Base-by-base conservation (phyloP, 2,888 invertebrate genomes). In the Eilema depressum region DNA sequence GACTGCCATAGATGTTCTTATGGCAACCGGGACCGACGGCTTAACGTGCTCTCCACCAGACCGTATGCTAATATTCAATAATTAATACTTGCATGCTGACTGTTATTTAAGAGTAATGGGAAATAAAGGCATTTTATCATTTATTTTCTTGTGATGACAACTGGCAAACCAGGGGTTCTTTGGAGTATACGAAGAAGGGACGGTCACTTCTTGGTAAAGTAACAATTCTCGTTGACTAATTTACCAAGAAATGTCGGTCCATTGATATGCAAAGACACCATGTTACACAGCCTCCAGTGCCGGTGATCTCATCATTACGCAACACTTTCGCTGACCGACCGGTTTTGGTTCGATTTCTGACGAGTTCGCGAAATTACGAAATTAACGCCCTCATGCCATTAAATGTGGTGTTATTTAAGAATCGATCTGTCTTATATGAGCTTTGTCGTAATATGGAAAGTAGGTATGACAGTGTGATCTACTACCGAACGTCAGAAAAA, bases 251-350 rank as follows among this genome's bases (percentile, higher is more conserved):
- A 25, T 41, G 20, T 26, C 14, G 17, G 20, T 47, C 30, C 47
- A 67, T 59, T n/a, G 28, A 63, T 63, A 10, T 57, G 65, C 66
- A 61, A 37, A 61, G 37, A 62, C 56, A 61, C 12, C 26, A 23
- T 17, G 41, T 66, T 53, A 23, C 17, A 53, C 41, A 59, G 59
- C 37, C 33, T 30, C 65, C 41, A 63, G 30, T 67, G 25, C 56
- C 61, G 69, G 67, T 82, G 81, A 82, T 76, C 73, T 82, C 82
- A 82, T 74, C 23, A 14, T 82, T 79, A 26, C 69, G 68, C 25
- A 80, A 82, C 66, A 82, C 81, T 82, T 82, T 82, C 81, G 81
- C 81, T 74, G 61, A 20, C 57, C 66, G 65, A 79, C 82, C 80
- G 80, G 82, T 82, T 82, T 67, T 12, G 59, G 53, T 65, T 69